Percentiles rank a stretch among this genome's conserved stretches.
These are phyloP conservation scores for Xestia xanthographa DNA, from an alignment of 2,888 invertebrate genomes.

Conservation along the genomic window DNA sequence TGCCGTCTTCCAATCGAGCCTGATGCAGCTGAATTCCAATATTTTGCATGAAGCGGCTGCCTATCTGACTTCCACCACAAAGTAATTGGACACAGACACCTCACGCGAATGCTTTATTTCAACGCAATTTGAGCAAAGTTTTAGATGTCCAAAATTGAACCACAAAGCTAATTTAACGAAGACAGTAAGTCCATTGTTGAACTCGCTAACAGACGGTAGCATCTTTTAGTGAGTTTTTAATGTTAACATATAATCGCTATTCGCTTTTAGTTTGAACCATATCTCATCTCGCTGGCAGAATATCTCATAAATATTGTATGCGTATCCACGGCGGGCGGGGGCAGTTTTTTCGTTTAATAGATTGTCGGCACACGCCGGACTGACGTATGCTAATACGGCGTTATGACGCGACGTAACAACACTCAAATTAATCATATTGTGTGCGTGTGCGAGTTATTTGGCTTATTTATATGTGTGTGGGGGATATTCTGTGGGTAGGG, in stretches of 20 bases:
- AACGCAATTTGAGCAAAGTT: background rate
- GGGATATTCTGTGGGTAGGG: conserved; percentile 18
- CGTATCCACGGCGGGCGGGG: conserved; percentile 70
- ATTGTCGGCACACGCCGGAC: conserved; percentile 76
- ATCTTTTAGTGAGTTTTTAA: background rate
- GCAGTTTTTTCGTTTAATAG: conserved; percentile 80
- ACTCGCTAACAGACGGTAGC: background rate
- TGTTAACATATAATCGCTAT: background rate
- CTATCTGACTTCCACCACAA: background rate
- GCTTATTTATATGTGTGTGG: conserved; percentile 6
- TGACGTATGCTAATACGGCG: conserved; percentile 65
- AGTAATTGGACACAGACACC: background rate
- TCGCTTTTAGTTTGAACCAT: conserved; percentile 12
- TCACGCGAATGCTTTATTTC: background rate
- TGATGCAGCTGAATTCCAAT: background rate
- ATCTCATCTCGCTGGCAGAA: conserved; percentile 58
- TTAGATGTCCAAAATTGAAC: background rate
- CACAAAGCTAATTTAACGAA: background rate
- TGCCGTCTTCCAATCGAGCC: background rate
- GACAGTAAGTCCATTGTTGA: background rate
- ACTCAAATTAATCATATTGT: conserved; percentile 58
- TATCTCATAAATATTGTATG: conserved; percentile 84
- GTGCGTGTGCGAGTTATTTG: conserved; percentile 26
- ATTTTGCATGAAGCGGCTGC: background rate
- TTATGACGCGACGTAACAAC: conserved; percentile 44